Conservation (phyloP, 2,797 vertebrate genomes). For the Thunnus albacares region DNA sequence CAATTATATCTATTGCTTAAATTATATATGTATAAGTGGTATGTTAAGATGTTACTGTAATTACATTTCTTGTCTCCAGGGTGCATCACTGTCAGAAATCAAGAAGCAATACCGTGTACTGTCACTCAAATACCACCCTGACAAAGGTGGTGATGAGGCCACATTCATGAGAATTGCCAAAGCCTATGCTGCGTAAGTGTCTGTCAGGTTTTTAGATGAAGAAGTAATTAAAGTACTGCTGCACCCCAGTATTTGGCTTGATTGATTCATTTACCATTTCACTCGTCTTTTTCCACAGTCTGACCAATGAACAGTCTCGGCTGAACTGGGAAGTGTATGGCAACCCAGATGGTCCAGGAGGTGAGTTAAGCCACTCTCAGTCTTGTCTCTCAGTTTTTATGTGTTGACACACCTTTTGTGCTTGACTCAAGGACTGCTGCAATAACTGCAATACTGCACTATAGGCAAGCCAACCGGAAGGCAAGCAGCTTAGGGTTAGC, state of each 20-base stretch:
- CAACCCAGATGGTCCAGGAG: slow-evolving; percentile 98
- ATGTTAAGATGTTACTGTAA: slow-evolving; percentile 15
- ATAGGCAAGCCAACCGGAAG: too few species aligned
- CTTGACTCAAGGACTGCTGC: background rate
- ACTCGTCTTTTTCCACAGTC: slow-evolving; percentile 77
- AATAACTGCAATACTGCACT: too few species aligned
- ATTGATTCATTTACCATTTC: background rate
- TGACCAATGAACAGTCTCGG: slow-evolving; percentile 96
- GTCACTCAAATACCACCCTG: slow-evolving; percentile 95
- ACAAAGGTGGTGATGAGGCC: slow-evolving; percentile 97
- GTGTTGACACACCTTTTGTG: background rate
- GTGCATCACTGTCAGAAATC: slow-evolving; percentile 93
- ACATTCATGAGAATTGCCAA: slow-evolving; percentile 98
- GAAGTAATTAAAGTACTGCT: background rate
- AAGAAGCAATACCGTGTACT: slow-evolving; percentile 97
- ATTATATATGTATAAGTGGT: background rate
- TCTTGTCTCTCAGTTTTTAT: background rate
- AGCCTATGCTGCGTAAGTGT: slow-evolving; percentile 96
- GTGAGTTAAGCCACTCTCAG: slow-evolving; percentile 73
- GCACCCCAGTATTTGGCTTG: background rate
- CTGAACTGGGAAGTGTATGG: slow-evolving; percentile 95
- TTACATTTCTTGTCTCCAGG: slow-evolving; percentile 81
- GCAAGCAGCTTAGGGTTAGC: too few species aligned
- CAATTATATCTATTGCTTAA: background rate
- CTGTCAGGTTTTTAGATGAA: background rate